These are phyloP conservation scores for Odontomyia ornata DNA, from an alignment of 2,888 invertebrate genomes.

Conservation along the genomic window DNA sequence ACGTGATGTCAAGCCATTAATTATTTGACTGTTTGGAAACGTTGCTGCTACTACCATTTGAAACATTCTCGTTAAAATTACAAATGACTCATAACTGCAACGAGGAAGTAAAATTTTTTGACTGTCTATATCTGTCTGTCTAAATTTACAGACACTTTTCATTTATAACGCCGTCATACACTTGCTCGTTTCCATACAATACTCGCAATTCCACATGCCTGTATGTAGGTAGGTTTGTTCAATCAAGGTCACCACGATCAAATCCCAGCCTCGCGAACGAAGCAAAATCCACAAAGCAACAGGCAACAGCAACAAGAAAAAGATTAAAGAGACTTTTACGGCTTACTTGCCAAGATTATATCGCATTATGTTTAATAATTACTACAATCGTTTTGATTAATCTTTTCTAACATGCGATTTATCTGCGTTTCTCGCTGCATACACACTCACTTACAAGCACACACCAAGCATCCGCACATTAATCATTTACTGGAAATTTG, in stretches of 20 bases:
- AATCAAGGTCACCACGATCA: conserved; percentile 35
- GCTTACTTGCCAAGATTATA: conserved; percentile 28
- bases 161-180: conserved; percentile 16
- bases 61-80: background rate
- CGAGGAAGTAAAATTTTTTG: conserved; percentile 26
- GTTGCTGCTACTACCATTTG: background rate
- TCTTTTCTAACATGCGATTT: conserved; percentile 43
- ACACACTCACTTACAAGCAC: conserved; percentile 9
- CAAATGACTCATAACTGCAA: conserved; percentile 25
- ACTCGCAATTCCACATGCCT: too few relatives aligned
- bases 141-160: conserved; percentile 1
- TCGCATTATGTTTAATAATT: conserved; percentile 44
- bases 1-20: conserved; percentile 12
- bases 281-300: background rate
- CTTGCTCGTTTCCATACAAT: conserved; percentile 9
- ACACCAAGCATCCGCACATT: conserved; percentile 11
- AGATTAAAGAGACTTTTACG: conserved; percentile 7
- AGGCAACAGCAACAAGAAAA: background rate
- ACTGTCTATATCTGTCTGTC: conserved; percentile 17
- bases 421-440: conserved; percentile 20
- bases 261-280: background rate
- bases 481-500: conserved; percentile 34
- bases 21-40: conserved; percentile 9
- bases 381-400: conserved; percentile 44
- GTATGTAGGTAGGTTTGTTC: background rate